Percentiles rank a stretch among this genome's conserved stretches.
phyloP scores from a whole-genome alignment of 35 echinoderm and acorn worm species.

The Ophiothrix spiculata region DNA sequence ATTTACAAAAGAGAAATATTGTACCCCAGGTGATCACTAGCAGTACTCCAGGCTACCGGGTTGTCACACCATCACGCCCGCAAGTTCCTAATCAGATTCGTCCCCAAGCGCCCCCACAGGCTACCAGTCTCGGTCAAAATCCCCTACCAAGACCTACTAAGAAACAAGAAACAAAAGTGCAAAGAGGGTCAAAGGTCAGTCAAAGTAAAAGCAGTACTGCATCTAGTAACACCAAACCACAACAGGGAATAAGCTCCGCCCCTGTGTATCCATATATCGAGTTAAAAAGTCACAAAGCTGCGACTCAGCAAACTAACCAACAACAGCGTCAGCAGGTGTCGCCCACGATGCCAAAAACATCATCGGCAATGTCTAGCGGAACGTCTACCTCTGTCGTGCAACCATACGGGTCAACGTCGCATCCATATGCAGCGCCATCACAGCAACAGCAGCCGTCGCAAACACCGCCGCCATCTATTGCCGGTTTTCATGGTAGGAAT shows the following conservation, averaged over 20 bases:
- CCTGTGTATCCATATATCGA: slow-evolving; percentile 21
- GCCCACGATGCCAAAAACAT: slow-evolving; percentile 2
- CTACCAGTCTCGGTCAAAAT: neutral
- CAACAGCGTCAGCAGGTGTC: neutral
- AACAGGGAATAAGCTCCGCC: neutral
- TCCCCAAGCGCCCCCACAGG: neutral
- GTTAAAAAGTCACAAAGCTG: slow-evolving; percentile 25
- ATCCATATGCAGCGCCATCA: neutral
- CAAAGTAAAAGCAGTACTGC: neutral
- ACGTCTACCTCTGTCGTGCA: neutral
- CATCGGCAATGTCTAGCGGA: neutral
- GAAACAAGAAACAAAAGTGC: slow-evolving; percentile 13
- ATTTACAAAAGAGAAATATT: neutral
- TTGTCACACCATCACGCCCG: neutral
- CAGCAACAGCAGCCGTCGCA: slow-evolving; percentile 2
- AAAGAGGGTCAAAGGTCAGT: neutral
- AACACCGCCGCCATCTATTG: neutral
- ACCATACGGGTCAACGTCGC: neutral
- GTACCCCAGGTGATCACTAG: neutral
- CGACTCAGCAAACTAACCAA: neutral
- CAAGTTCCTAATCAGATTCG: neutral
- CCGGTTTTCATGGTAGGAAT: neutral
- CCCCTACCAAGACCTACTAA: neutral
- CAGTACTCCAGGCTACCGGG: neutral
- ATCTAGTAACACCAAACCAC: neutral